A percentile compares a stretch with the other conserved stretches of the same genome.
phyloP scores from a whole-genome alignment of 2,888 invertebrate species.

The Hypercompe scribonia region DNA sequence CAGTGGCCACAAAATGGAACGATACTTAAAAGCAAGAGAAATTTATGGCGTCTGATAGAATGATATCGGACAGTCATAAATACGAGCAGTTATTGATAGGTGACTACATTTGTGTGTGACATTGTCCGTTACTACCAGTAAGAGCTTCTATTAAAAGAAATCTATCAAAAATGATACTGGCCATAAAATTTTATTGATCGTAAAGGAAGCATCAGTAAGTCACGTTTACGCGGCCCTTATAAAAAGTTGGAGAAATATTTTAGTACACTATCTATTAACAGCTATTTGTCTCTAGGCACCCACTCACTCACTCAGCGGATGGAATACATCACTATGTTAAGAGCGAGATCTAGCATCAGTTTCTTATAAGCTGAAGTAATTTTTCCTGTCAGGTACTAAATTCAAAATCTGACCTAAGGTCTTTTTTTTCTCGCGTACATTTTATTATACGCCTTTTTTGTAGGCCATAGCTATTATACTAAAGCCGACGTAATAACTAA shows the following conservation, averaged over 20 bases:
- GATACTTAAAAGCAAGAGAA: background rate
- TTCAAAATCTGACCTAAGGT: background rate
- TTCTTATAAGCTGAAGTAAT: background rate
- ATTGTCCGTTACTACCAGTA: background rate
- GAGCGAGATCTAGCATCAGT: background rate
- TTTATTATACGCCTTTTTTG: background rate
- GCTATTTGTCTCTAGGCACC: background rate
- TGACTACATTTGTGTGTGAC: slow-evolving; percentile 6
- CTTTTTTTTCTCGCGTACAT: background rate
- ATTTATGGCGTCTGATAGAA: background rate
- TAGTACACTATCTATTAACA: background rate
- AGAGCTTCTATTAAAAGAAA: slow-evolving; percentile 10
- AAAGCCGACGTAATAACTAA: background rate
- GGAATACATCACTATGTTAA: background rate
- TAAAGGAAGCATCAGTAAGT: slow-evolving; percentile 7
- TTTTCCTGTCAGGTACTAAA: background rate
- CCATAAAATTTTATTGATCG: slow-evolving; percentile 6
- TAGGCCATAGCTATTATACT: background rate
- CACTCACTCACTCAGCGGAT: background rate
- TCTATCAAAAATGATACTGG: slow-evolving; percentile 15
- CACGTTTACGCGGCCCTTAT: background rate
- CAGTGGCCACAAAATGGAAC: background rate
- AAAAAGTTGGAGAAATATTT: background rate
- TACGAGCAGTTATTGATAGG: slow-evolving; percentile 1
- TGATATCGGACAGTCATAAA: slow-evolving; percentile 4